These are phyloP conservation scores for Dissostichus mawsoni DNA, from an alignment of 2,113 vertebrate species.

Conservation along the genomic window DNA sequence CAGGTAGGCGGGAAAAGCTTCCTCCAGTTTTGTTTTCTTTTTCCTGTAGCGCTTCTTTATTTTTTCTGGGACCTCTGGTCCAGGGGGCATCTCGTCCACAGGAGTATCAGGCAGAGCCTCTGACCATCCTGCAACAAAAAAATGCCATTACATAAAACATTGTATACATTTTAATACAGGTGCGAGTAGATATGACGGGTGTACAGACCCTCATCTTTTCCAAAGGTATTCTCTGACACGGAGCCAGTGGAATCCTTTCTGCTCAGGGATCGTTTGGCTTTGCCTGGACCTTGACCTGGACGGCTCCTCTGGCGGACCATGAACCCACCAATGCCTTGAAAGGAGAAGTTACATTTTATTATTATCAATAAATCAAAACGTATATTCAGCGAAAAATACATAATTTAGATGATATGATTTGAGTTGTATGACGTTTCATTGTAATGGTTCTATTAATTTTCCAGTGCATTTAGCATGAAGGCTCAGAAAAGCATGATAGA, in stretches of 20 bases:
- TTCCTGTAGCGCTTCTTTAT: conserved; percentile 97
- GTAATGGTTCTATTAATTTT: conserved; percentile 16
- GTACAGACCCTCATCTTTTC: conserved; percentile 90
- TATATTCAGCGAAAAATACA: background rate
- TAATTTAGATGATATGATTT: background rate
- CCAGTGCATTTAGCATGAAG: conserved; percentile 24
- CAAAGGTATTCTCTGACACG: conserved; percentile 88
- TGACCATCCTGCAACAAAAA: conserved; percentile 84
- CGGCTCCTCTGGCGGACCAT: conserved; percentile 98
- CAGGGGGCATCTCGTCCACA: conserved; percentile 87
- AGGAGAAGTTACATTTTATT: conserved; percentile 20
- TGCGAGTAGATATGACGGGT: background rate
- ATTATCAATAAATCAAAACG: conserved; percentile 11
- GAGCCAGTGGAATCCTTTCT: conserved; percentile 97
- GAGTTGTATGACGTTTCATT: background rate
- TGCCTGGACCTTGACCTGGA: conserved; percentile 92
- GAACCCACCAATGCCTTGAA: conserved; percentile 95
- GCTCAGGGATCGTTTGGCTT: conserved; percentile 89
- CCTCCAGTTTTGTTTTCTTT: conserved; percentile 98
- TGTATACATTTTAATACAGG: background rate
- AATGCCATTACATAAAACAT: background rate
- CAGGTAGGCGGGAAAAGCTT: conserved; percentile 94
- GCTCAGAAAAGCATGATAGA: conserved; percentile 49
- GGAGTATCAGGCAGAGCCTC: conserved; percentile 90
- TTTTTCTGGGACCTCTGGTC: conserved; percentile 92